Conservation (phyloP, 2,888 invertebrate species). For the Strigamia transsilvanica region DNA sequence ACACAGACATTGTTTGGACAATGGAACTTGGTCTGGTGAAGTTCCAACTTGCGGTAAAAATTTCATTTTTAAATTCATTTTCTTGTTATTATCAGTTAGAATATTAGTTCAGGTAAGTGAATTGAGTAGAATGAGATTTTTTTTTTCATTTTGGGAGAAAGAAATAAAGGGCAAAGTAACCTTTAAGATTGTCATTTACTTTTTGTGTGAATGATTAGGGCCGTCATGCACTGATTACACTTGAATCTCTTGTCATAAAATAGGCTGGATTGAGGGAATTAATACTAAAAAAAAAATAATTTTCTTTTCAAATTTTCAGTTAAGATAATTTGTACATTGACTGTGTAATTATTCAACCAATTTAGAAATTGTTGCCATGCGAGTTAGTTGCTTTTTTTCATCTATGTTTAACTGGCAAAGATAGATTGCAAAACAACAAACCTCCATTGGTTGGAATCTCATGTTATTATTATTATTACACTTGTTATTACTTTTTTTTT, state of each 20-base stretch:
- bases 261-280: too few species aligned
- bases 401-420: too few species aligned
- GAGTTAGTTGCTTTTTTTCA: too few species aligned
- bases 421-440: too few species aligned
- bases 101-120: background rate
- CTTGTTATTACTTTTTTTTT: too few species aligned
- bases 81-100: background rate
- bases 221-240: background rate
- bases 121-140: background rate
- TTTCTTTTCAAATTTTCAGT: background rate
- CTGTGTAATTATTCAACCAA: too few species aligned
- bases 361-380: too few species aligned
- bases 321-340: too few species aligned
- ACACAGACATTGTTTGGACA: slow-evolving; percentile 60
- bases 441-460: too few species aligned
- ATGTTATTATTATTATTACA: too few species aligned
- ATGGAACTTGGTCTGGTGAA: slow-evolving; percentile 61
- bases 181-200: background rate
- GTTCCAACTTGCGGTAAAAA: slow-evolving; percentile 61
- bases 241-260: too few species aligned
- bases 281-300: too few species aligned
- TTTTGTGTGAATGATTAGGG: background rate
- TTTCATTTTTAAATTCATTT: background rate
- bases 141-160: background rate
- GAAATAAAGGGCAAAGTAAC: background rate